Evolutionary conservation across 2,888 invertebrate genomes (phyloP).

Genomic region (Malthinus seriepunctatus): DNA sequence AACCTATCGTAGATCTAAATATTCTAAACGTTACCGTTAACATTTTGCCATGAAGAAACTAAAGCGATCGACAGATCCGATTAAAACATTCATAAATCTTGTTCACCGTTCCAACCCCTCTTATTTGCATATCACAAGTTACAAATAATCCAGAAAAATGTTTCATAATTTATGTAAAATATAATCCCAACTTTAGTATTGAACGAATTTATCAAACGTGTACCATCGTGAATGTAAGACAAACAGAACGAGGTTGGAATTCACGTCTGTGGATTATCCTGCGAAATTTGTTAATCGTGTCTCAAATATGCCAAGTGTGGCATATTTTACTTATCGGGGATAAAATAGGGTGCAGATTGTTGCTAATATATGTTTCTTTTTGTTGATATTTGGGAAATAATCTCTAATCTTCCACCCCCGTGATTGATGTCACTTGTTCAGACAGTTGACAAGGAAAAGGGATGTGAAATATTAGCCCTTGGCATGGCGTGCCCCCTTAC

Average conservation of each 20-base stretch:
- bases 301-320: constrained; percentile 10
- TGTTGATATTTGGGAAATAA: constrained; percentile 35
- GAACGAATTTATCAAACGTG: constrained; percentile 12
- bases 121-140: constrained; percentile 20
- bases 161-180: constrained; percentile 19
- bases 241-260: constrained; percentile 16
- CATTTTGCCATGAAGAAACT: neutral
- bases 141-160: constrained; percentile 19
- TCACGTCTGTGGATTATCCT: constrained; percentile 14
- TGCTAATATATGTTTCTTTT: constrained; percentile 16
- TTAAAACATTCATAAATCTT: constrained; percentile 16
- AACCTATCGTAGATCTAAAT: neutral
- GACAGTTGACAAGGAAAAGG: constrained; percentile 41
- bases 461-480: constrained; percentile 40
- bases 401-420: constrained; percentile 40
- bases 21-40: constrained; percentile 1
- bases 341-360: constrained; percentile 8
- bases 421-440: constrained; percentile 43
- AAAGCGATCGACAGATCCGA: constrained; percentile 19
- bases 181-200: constrained; percentile 14
- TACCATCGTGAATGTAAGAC: constrained; percentile 16
- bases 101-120: constrained; percentile 10
- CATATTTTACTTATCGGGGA: constrained; percentile 1
- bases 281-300: constrained; percentile 9
- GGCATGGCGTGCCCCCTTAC: constrained; percentile 33